A percentile compares a stretch with the other conserved stretches of the same genome.
These are phyloP conservation scores for Oreochromis spilurus DNA, from an alignment of 2,113 vertebrate species.

Conservation along the genomic window DNA sequence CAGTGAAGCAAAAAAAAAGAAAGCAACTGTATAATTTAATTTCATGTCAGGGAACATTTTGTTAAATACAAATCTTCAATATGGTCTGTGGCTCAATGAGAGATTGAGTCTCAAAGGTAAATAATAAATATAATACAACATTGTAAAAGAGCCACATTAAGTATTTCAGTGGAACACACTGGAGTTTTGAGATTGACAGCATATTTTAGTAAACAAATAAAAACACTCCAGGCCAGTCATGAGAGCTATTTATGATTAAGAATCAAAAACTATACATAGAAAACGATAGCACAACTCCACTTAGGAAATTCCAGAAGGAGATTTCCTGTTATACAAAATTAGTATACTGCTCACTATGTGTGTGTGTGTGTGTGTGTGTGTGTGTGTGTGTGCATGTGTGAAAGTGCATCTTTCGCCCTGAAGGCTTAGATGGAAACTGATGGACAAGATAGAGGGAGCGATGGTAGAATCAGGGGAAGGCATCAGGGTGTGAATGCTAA, in stretches of 20 bases:
- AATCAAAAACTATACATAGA: not conserved
- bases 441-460: slow-evolving; percentile 44
- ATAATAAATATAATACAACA: not conserved
- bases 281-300: not conserved
- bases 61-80: not conserved
- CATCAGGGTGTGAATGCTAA: slow-evolving; percentile 60
- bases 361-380: not conserved
- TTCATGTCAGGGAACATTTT: not conserved
- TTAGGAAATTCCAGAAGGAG: not conserved
- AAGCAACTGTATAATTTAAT: not conserved
- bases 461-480: slow-evolving; percentile 28
- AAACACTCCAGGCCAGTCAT: not conserved
- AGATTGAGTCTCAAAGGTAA: not conserved
- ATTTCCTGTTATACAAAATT: not conserved
- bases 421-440: slow-evolving; percentile 45
- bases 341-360: not conserved
- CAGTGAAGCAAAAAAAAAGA: not conserved
- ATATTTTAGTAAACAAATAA: not conserved
- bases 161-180: not conserved
- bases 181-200: not conserved
- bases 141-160: not conserved
- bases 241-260: not conserved
- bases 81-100: not conserved
- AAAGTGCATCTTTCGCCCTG: slow-evolving; percentile 5
- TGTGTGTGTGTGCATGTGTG: not conserved